Percentiles rank a stretch among this genome's conserved stretches.
phyloP scores from a whole-genome alignment of 2,797 vertebrate species.

The Manis crassicaudata region DNA sequence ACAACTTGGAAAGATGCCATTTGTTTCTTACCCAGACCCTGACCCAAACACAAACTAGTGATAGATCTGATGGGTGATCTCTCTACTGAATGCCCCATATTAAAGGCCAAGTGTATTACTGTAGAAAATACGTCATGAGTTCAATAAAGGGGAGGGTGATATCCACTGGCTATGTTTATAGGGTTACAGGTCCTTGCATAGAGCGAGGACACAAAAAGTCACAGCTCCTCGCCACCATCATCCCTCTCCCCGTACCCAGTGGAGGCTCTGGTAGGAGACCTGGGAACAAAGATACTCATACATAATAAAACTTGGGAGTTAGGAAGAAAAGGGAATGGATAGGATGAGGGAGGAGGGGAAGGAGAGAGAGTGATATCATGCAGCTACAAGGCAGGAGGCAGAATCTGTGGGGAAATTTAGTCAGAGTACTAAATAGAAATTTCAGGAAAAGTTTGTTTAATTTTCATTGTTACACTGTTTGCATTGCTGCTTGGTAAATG shows the following conservation, averaged over 20 bases:
- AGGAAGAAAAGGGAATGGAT: not conserved
- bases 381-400: not conserved
- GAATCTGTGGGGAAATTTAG: not conserved
- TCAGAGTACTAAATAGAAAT: not conserved
- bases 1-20: not conserved
- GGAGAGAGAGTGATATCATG: not conserved
- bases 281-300: not conserved
- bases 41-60: not conserved
- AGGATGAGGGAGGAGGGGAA: not conserved
- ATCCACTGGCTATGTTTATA: not conserved
- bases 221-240: not conserved
- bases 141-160: not conserved
- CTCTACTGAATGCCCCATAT: not conserved
- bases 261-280: not conserved
- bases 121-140: not conserved
- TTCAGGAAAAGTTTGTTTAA: not conserved
- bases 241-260: not conserved
- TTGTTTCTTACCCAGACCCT: not conserved
- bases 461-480: conserved; percentile 21
- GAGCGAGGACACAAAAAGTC: not conserved
- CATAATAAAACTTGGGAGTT: not conserved
- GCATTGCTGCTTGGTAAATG: not conserved
- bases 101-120: not conserved
- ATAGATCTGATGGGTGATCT: not conserved
- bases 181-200: fast-evolving